Base-by-base conservation (phyloP, 37 sponge, comb jelly and placozoan genomes). In the Hormiphora californensis region DNA sequence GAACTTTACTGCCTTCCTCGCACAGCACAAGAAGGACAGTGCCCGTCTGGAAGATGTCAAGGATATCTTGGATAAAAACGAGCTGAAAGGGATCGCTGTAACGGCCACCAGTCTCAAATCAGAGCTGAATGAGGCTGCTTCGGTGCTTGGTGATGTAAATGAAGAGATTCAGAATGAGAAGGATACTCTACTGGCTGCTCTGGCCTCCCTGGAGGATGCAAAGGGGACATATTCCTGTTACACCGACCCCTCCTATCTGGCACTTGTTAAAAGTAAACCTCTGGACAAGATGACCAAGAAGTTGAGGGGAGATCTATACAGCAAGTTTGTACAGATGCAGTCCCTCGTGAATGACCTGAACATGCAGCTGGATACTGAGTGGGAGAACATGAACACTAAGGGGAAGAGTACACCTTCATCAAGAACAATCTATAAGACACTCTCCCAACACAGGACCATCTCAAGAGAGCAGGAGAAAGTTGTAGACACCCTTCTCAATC, bases 261-360 rank as follows among this genome's bases (percentile, higher is more conserved):
- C 81, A 15, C 81, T 73, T 39, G 28, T 73, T 0, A 73, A 73
- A 40, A 43, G 46, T 27, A 73, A 41, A 40, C 81, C 81, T 36
- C 81, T 73, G 1, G 81, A 73, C 35, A 73, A 73, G 25, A 73
- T 73, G 81, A 73, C 81, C 5, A 33, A 30, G 39, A 73, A 73
- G 46, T 28, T 73, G 15, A 27, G 38, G 21, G 81, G 43, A 22
- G 81, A 73, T 21, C 44, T 73, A 1, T 73, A 27, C 43, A 22
- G 46, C 8, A 73, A 73, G 44, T 73, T 73, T 73, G 81, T 46
- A 43, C 81, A 73, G 43, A 73, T 73, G 81, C 81, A 73, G 46
- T 36, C 35, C 5, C 35, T 73, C 12, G 38, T 73, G 7, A 46
- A 73, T 41, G 81, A 73, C 28, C 46, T 73, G n/a, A 73, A 73